Conservation (phyloP, 2,113 vertebrate species). For the Bombycilla garrulus region DNA sequence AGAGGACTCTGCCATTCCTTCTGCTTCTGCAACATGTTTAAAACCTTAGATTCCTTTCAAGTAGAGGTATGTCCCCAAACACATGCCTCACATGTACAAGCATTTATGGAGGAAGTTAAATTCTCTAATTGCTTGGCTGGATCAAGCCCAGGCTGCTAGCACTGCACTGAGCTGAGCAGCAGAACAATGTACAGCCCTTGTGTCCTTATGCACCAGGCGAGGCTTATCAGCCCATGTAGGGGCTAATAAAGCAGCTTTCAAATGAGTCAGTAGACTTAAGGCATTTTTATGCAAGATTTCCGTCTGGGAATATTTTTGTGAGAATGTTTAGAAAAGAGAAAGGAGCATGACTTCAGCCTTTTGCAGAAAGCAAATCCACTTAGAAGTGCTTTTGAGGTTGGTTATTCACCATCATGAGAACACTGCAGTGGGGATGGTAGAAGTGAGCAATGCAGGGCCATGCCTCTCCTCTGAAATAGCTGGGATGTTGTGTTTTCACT, state of each 20-base stretch:
- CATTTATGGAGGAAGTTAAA: slow-evolving; percentile 40
- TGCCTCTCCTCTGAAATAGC: background rate
- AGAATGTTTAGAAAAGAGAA: background rate
- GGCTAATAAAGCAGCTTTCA: slow-evolving; percentile 28
- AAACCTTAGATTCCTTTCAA: background rate
- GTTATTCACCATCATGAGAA: background rate
- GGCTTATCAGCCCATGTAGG: slow-evolving; percentile 7
- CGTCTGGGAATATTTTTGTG: background rate
- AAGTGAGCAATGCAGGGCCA: rapidly evolving
- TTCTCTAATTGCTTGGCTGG: slow-evolving; percentile 10
- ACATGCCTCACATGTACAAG: background rate
- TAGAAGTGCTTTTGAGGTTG: background rate
- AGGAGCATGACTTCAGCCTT: background rate
- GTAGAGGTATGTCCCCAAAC: background rate
- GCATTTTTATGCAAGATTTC: slow-evolving; percentile 15
- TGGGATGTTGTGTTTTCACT: background rate
- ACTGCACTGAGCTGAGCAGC: background rate
- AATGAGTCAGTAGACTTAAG: slow-evolving; percentile 6
- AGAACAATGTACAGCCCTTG: background rate
- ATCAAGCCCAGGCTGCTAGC: slow-evolving; percentile 3
- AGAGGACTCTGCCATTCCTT: background rate
- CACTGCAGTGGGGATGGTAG: rapidly evolving
- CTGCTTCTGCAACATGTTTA: background rate
- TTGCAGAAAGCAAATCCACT: background rate
- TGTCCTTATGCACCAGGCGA: background rate